phyloP scores from a whole-genome alignment of 2,797 vertebrate genomes.

The Urocyon cinereoargenteus region DNA sequence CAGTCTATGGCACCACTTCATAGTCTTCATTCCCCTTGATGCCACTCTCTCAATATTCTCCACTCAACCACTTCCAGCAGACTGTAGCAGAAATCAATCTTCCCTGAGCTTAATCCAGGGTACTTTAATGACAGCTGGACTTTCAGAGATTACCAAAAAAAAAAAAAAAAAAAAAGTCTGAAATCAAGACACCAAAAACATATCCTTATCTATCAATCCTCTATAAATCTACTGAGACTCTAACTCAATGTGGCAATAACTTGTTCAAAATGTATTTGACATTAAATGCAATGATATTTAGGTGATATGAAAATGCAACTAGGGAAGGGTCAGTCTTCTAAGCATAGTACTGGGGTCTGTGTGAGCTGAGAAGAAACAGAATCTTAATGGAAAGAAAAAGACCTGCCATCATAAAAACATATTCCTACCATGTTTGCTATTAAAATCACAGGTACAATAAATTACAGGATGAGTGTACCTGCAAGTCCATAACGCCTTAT shows the following conservation, averaged over 20 bases:
- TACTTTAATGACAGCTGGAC: background rate
- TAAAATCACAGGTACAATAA: background rate
- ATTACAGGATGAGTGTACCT: background rate
- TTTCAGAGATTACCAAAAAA: background rate
- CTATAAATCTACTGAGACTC: background rate
- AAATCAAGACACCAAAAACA: background rate
- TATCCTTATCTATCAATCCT: background rate
- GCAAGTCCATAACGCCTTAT: background rate
- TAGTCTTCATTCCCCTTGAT: rapidly evolving
- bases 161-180: background rate
- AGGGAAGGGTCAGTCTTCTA: background rate
- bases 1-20: background rate
- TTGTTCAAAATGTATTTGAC: background rate
- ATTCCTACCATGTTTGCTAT: background rate
- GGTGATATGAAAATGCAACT: background rate
- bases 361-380: background rate
- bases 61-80: background rate
- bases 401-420: background rate
- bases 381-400: background rate
- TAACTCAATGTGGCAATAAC: background rate
- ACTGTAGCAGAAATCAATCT: background rate
- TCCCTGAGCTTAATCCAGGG: background rate
- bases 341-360: background rate
- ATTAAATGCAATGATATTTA: background rate
- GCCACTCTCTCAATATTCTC: background rate